Evolutionary conservation across 1,140 invertebrate species (phyloP), one percentile per base, ranked within the genome.

Genomic region (Papilio dardanus): DNA sequence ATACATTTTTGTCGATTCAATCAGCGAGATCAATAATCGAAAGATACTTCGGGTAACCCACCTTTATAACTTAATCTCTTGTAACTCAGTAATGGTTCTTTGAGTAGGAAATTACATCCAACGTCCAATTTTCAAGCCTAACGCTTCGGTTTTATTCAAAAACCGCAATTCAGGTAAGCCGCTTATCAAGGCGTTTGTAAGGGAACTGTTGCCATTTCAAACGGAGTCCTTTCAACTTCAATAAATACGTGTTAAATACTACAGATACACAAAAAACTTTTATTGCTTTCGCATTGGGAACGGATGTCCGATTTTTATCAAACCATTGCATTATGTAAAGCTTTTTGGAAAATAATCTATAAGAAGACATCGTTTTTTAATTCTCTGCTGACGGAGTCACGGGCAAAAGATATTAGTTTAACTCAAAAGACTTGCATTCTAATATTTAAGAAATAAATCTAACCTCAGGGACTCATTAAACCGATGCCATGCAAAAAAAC

Each of bases 121-220:
- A 46, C 42, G 10, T 2, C n/a, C 42, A 46, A 46, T 46, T 46
- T 46, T 46, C 42, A n/a, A 46, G 42, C 42, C 16, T 46, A 50
- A 50, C 46, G 46, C 46, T 2, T 7, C 46, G 5, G 46, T 50
- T 50, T 50, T 19, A 50, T 50, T 50, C n/a, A 19, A 21, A 46
- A 50, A n/a, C 42, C 42, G 14, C 42, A 46, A 46, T 46, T 46
- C n/a, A 14, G 42, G 42, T 46, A 46, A 46, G 46, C 46, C 46
- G 46, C 46, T 50, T 50, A 21, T 21, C 46, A 50, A 3, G 46
- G 46, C n/a, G 7, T 50, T 19, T 46, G 42, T 3, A 50, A 50
- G 4, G 46, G n/a, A 50, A 50, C 16, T 6, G 46, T 28, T 28
- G 6, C 8, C 54, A 24, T 3, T 4, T 5, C 14, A 28, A 62